Evolutionary conservation across 2,888 invertebrate species (phyloP).

Genomic region (Buathra laborator): DNA sequence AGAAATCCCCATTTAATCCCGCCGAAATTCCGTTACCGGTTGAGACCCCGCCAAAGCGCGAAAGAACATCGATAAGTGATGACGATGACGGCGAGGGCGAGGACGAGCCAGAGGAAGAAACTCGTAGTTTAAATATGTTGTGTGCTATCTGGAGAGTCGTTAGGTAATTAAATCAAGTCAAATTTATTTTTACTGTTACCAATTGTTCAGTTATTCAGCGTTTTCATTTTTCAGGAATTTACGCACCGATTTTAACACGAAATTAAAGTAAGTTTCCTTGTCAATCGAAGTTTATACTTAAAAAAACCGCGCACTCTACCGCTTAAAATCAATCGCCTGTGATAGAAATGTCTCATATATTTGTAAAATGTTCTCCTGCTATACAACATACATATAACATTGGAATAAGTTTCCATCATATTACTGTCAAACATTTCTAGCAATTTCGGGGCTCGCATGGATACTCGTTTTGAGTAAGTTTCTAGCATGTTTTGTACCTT

Average conservation of each 20-base stretch:
- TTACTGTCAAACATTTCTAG: neutral
- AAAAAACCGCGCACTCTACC: neutral
- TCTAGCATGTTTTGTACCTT: neutral
- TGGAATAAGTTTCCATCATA: neutral
- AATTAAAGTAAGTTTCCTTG: neutral
- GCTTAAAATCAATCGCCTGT: neutral
- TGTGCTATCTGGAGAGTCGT: neutral
- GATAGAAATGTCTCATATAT: neutral
- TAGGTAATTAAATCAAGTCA: neutral
- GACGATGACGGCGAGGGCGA: neutral
- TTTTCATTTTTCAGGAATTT: constrained; percentile 5
- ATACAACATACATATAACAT: too few species aligned
- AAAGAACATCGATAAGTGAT: neutral
- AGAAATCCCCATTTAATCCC: too few species aligned
- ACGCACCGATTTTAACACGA: neutral
- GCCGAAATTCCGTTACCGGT: too few species aligned
- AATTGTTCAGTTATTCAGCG: neutral
- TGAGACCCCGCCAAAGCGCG: neutral
- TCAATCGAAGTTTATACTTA: neutral
- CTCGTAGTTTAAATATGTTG: neutral
- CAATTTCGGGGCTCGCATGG: neutral
- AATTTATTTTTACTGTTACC: neutral
- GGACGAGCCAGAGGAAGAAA: neutral
- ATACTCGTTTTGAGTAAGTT: constrained; percentile 20
- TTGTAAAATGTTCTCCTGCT: too few species aligned